A percentile compares a stretch with the other conserved stretches of the same genome.
These are phyloP conservation scores for Megaceryle torquata DNA, from an alignment of 2,113 vertebrate species.

Conservation along the genomic window DNA sequence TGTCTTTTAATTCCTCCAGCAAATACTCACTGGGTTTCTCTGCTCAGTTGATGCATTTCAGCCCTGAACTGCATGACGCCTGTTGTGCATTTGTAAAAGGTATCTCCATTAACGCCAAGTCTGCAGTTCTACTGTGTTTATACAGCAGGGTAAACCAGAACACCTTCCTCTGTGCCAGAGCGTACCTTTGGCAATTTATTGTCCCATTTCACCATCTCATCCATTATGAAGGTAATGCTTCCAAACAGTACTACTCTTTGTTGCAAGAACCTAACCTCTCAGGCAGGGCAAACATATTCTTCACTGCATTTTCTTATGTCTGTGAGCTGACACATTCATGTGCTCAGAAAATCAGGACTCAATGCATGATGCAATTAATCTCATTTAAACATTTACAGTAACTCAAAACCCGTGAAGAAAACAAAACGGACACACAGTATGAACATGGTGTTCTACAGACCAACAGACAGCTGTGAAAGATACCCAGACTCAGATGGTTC, in stretches of 20 bases:
- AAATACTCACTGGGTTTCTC: not conserved
- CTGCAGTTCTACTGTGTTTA: not conserved
- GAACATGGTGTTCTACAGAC: not conserved
- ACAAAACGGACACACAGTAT: not conserved
- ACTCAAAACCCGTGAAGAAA: not conserved
- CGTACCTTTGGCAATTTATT: not conserved
- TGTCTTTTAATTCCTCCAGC: not conserved
- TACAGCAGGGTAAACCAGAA: not conserved
- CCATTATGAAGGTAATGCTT: not conserved
- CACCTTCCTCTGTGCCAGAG: not conserved
- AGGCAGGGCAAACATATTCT: not conserved
- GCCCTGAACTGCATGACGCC: not conserved
- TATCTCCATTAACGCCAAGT: not conserved
- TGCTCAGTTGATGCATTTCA: not conserved
- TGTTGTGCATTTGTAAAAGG: not conserved
- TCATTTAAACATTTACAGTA: not conserved
- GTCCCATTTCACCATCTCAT: not conserved
- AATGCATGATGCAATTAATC: not conserved
- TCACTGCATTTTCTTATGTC: not conserved
- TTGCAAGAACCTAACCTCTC: not conserved
- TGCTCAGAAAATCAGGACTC: not conserved
- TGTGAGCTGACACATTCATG: not conserved
- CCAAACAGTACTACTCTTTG: not conserved
- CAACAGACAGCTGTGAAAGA: not conserved
- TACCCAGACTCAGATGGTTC: accelerated